phyloP scores from a whole-genome alignment of 2,113 vertebrate species.

The Laticauda laticaudata region DNA sequence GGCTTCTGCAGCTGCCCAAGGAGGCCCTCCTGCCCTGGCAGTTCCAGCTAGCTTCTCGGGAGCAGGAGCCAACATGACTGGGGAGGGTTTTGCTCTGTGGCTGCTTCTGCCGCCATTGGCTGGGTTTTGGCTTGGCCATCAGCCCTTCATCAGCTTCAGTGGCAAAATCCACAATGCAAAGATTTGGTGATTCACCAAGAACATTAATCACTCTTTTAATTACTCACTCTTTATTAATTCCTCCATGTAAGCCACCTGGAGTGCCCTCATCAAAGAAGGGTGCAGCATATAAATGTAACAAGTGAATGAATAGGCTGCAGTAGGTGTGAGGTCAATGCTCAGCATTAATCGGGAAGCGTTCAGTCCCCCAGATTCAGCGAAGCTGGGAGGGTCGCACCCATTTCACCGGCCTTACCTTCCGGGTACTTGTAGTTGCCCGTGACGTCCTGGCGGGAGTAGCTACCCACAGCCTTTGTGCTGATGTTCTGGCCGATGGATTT shows the following conservation, averaged over 20 bases:
- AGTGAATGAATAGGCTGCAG: neutral
- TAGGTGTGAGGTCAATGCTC: too few relatives aligned
- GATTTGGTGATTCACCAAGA: neutral
- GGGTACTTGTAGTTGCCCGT: slow-evolving; percentile 72
- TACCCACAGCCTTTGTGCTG: slow-evolving; percentile 79
- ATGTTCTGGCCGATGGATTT: slow-evolving; percentile 64
- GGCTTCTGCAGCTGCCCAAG: neutral
- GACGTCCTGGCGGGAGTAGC: slow-evolving; percentile 67
- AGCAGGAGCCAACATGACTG: neutral
- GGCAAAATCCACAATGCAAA: neutral
- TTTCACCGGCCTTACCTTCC: slow-evolving; percentile 66
- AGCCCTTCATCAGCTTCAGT: neutral
- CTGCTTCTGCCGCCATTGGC: neutral
- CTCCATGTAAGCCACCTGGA: neutral
- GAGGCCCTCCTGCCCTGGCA: neutral
- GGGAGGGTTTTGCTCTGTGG: neutral
- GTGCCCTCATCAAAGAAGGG: neutral
- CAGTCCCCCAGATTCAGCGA: neutral
- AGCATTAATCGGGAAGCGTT: neutral
- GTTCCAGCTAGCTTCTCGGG: neutral
- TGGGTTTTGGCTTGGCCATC: neutral
- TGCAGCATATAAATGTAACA: neutral
- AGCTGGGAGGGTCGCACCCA: neutral
- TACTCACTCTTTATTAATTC: neutral
- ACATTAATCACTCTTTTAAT: neutral